A percentile compares a stretch with the other conserved stretches of the same genome.
phyloP scores from a whole-genome alignment of 2,888 invertebrate genomes.

The Drosophila incognita region DNA sequence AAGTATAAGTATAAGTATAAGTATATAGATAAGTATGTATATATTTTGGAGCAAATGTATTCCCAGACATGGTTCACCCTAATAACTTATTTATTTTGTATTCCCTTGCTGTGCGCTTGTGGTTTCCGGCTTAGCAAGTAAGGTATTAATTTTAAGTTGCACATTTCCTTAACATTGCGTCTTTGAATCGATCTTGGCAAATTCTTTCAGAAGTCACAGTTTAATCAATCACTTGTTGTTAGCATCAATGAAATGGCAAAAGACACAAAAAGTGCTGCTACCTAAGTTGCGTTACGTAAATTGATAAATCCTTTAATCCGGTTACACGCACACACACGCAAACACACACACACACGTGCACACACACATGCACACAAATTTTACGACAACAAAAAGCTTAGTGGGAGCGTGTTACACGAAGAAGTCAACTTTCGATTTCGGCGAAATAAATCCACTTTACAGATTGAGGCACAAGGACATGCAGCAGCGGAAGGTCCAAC shows the following conservation, averaged over 20 bases:
- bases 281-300: conserved; percentile 64
- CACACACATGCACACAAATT: conserved; percentile 14
- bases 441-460: conserved; percentile 77
- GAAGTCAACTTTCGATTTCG: conserved; percentile 78
- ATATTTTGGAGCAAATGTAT: neutral
- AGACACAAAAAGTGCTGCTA: conserved; percentile 29
- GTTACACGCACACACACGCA: conserved; percentile 20
- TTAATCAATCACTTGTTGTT: conserved; percentile 73
- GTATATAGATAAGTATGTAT: neutral
- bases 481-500: conserved; percentile 9
- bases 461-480: conserved; percentile 62
- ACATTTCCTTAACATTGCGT: neutral
- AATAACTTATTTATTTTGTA: neutral
- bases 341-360: neutral
- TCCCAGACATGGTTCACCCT: too few relatives aligned
- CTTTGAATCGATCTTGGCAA: neutral
- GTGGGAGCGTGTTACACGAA: conserved; percentile 35
- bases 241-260: conserved; percentile 43
- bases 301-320: conserved; percentile 79
- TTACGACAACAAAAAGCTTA: conserved; percentile 44
- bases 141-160: neutral
- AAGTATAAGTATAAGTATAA: too few relatives aligned
- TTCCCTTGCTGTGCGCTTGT: neutral
- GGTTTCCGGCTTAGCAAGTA: neutral
- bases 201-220: conserved; percentile 36